Conservation (phyloP, 30 jellyfish, hydroid and myxozoan species). For the Hydractinia echinata region DNA sequence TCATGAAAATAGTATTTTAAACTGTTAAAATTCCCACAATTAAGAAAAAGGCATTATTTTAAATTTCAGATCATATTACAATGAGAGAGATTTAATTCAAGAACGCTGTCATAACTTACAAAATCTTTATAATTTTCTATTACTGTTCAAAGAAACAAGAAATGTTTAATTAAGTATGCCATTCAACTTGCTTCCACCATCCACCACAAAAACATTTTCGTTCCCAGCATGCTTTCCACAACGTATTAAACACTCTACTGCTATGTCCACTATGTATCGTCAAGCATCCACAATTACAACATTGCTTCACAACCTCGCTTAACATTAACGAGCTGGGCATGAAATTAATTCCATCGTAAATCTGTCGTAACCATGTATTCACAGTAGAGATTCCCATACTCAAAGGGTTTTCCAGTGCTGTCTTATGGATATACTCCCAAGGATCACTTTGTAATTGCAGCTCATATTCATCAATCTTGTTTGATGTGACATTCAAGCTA, state of each 20-base stretch:
- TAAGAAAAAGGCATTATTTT: too few species aligned
- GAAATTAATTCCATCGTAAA: constrained; percentile 49
- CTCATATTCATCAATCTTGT: constrained; percentile 24
- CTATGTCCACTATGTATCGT: constrained; percentile 30
- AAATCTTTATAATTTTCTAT: too few species aligned
- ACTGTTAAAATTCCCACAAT: too few species aligned
- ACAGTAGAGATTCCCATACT: constrained; percentile 10
- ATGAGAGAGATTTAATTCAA: too few species aligned
- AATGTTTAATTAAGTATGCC: constrained; percentile 1
- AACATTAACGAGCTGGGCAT: constrained; percentile 45
- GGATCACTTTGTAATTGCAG: constrained; percentile 3
- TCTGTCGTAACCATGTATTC: constrained; percentile 15
- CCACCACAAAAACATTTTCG: constrained; percentile 72
- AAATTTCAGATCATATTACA: too few species aligned
- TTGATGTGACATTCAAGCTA: background rate
- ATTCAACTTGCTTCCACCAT: constrained; percentile 46
- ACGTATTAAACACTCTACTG: constrained; percentile 24
- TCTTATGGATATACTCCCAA: constrained; percentile 19
- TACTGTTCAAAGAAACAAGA: too few species aligned
- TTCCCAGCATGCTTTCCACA: constrained; percentile 61
- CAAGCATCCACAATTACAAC: constrained; percentile 58
- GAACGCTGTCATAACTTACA: too few species aligned
- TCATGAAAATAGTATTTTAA: too few species aligned
- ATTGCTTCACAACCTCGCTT: constrained; percentile 62
- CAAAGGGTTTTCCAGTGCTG: constrained; percentile 27